Conservation (phyloP, 1,140 invertebrate species). For the Pseudomyrmex gracilis region DNA sequence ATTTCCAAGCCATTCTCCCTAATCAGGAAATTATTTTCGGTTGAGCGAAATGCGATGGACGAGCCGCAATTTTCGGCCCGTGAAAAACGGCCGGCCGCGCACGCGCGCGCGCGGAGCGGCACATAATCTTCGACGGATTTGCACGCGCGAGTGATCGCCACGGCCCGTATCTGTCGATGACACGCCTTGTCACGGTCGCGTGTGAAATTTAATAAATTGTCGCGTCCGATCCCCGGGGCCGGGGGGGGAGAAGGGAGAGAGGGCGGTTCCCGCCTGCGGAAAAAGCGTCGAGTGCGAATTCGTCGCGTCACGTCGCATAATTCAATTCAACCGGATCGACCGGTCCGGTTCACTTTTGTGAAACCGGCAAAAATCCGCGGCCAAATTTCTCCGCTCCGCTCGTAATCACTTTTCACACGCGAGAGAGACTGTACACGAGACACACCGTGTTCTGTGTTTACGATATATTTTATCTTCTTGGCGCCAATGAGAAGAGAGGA, state of each 20-base stretch:
- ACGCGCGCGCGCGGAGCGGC: slow-evolving; percentile 23
- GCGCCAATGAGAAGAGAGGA: not conserved
- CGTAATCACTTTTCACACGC: not conserved
- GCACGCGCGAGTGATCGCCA: slow-evolving; percentile 24
- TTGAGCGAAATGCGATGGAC: slow-evolving; percentile 18
- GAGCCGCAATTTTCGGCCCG: slow-evolving; percentile 43
- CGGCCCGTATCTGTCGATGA: slow-evolving; percentile 52
- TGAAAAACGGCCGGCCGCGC: slow-evolving; percentile 51
- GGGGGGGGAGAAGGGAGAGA: not conserved
- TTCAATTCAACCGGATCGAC: slow-evolving; percentile 39
- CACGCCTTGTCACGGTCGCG: slow-evolving; percentile 54
- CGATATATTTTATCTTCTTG: slow-evolving; percentile 27
- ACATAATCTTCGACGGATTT: slow-evolving; percentile 54
- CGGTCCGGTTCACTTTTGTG: slow-evolving; percentile 26
- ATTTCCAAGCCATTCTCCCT: slow-evolving; percentile 52
- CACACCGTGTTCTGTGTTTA: not conserved
- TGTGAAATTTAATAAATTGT: slow-evolving; percentile 62
- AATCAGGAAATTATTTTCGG: slow-evolving; percentile 49
- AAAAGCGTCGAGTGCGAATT: slow-evolving; percentile 51
- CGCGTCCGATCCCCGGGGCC: slow-evolving; percentile 5
- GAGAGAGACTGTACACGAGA: not conserved
- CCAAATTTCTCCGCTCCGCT: slow-evolving; percentile 1
- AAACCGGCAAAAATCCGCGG: not conserved
- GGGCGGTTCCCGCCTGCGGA: slow-evolving; percentile 10
- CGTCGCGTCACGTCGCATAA: slow-evolving; percentile 54